Conservation (phyloP, 2,888 invertebrate species). For the Hypercompe scribonia region DNA sequence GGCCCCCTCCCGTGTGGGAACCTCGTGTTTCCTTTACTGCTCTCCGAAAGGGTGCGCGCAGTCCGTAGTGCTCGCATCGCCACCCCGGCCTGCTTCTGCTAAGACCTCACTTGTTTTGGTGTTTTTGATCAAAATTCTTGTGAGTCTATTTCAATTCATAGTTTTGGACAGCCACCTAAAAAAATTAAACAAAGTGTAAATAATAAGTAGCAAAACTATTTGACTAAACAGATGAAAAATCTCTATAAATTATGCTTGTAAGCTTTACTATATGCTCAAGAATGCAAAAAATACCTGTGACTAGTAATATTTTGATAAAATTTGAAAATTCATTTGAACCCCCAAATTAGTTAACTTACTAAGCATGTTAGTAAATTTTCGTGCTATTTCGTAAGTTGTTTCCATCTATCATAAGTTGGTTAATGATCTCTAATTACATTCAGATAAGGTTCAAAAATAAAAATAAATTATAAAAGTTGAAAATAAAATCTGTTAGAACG, state of each 20-base stretch:
- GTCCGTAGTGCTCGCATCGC: too few relatives aligned
- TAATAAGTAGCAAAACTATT: not conserved
- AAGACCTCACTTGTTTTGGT: too few relatives aligned
- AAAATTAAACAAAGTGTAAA: not conserved
- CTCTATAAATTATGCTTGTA: not conserved
- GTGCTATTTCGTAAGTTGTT: not conserved
- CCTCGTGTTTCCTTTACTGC: too few relatives aligned
- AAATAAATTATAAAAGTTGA: not conserved
- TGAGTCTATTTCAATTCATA: too few relatives aligned
- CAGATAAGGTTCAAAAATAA: not conserved
- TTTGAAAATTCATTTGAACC: too few relatives aligned
- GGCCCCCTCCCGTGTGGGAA: too few relatives aligned
- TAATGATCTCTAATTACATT: not conserved
- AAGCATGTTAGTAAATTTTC: not conserved
- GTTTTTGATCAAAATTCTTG: too few relatives aligned
- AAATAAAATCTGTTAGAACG: not conserved
- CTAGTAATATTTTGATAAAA: not conserved
- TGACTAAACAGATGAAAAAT: not conserved
- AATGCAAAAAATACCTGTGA: not conserved
- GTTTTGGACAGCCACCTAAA: too few relatives aligned
- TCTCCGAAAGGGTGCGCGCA: too few relatives aligned
- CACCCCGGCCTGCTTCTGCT: too few relatives aligned
- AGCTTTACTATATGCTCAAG: not conserved
- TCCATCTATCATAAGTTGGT: too few relatives aligned
- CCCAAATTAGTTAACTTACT: too few relatives aligned